Percentiles rank a stretch among this genome's conserved stretches.
Evolutionary conservation across 2,888 invertebrate genomes (phyloP).

Genomic region (Nudaria mundana): DNA sequence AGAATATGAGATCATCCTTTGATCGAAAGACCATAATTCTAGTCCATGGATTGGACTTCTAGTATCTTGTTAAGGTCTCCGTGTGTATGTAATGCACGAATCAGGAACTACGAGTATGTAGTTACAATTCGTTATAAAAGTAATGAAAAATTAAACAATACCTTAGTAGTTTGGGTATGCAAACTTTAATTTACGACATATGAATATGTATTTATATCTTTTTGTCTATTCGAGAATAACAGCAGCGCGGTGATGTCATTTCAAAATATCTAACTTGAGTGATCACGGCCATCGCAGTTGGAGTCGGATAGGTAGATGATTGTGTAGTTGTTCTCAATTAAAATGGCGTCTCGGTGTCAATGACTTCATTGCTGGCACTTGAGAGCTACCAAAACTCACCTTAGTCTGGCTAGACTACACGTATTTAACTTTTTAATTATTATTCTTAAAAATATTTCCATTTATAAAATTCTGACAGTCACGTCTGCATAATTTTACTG

Average conservation of each 20-base stretch:
- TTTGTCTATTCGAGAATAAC: conserved; percentile 11
- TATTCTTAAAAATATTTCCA: not conserved
- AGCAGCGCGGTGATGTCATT: conserved; percentile 22
- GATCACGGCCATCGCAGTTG: conserved; percentile 2
- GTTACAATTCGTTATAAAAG: not conserved
- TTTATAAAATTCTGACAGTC: not conserved
- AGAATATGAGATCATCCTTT: too few relatives aligned
- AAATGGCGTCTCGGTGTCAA: conserved; percentile 39
- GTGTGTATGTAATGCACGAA: too few relatives aligned
- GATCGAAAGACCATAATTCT: too few relatives aligned
- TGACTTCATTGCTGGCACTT: conserved; percentile 38
- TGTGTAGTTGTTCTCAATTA: conserved; percentile 16
- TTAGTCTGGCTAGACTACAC: conserved; percentile 26
- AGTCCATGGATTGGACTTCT: too few relatives aligned
- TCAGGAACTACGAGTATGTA: not conserved
- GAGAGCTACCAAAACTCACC: conserved; percentile 15
- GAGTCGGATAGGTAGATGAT: not conserved
- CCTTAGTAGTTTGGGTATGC: conserved; percentile 9
- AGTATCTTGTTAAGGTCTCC: too few relatives aligned
- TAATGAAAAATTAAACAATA: conserved; percentile 4
- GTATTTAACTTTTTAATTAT: conserved; percentile 14
- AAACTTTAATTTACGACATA: conserved; percentile 4
- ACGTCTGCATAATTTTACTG: not conserved
- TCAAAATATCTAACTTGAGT: conserved; percentile 5
- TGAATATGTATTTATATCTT: conserved; percentile 9